These are phyloP conservation scores for Plutella xylostella DNA, from an alignment of 2,888 invertebrate species.

Conservation along the genomic window DNA sequence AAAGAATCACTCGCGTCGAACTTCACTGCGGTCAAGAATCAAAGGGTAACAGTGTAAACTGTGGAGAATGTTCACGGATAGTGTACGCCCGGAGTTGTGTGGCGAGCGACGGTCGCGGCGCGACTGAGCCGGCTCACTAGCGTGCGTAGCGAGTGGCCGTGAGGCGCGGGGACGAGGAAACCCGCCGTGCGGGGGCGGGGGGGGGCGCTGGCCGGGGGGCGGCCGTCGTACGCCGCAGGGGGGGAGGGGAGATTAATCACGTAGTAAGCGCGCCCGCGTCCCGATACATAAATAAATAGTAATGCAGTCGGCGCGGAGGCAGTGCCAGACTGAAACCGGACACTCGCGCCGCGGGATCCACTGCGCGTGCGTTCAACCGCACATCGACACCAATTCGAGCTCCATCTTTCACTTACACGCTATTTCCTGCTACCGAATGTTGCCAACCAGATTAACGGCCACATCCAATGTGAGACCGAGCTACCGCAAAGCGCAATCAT, in stretches of 20 bases:
- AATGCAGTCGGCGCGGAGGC: conserved; percentile 53
- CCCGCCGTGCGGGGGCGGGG: conserved; percentile 64
- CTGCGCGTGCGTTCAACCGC: conserved; percentile 52
- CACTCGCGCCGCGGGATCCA: conserved; percentile 59
- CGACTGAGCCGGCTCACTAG: conserved; percentile 46
- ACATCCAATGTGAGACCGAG: too few relatives aligned
- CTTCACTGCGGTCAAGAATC: conserved; percentile 53
- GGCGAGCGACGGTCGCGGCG: conserved; percentile 62
- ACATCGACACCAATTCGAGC: too few relatives aligned
- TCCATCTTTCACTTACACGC: too few relatives aligned
- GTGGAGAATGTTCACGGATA: too few relatives aligned
- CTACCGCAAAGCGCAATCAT: too few relatives aligned
- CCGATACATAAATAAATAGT: conserved; percentile 66
- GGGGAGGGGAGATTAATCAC: conserved; percentile 59
- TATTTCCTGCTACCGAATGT: conserved; percentile 53
- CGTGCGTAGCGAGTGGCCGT: conserved; percentile 69
- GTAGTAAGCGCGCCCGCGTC: conserved; percentile 64
- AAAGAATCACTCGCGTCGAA: conserved; percentile 63
- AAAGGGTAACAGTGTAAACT: too few relatives aligned
- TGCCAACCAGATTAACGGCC: too few relatives aligned
- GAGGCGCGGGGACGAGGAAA: conserved; percentile 71
- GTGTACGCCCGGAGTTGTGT: conserved; percentile 28
- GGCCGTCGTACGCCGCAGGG: conserved; percentile 26
- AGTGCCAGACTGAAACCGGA: conserved; percentile 68
- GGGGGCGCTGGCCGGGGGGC: conserved; percentile 34